Base-by-base conservation (phyloP, 2,797 vertebrate genomes). In the Sphenopsis melanotis region DNA sequence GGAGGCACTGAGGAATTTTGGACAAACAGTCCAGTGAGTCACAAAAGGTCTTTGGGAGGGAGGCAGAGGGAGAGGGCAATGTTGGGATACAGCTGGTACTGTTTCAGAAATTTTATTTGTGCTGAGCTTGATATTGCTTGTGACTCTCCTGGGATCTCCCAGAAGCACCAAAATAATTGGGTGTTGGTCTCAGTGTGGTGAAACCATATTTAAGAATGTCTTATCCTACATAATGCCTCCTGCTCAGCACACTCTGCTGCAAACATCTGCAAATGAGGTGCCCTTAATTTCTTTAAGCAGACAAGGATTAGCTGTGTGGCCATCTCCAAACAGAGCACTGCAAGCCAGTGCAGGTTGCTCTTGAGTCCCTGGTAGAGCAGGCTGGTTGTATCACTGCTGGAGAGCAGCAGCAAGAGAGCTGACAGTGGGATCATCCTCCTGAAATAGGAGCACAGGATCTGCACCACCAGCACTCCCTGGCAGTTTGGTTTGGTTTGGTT, bases 31-130 rank as follows among this genome's bases (percentile, higher is more conserved):
- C 92, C 87, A 96, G 59, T 94, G 90, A 94, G 87, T 95, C 90
- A 92, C 89, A 88, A 93, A 97, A 94, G 92, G 64, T 84, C 94
- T 92, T 69, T 70, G 66, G 85, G 87, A 81, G 87, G 77, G 74
- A 75, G 94, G 61, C 83, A 83, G 46, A 30, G 74, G 71, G 65
- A 87, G 83, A 95, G 75, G 82, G 53, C 65, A 66, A 0, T 60
- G 88, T 30, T 93, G 83, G 85, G 39, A 66, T 95, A 76, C 85
- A 92, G 85, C 83, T 92, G 84, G 65, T 70, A 34, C 29, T 86
- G 66, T 74, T 94, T 85, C 87, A 81, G 92, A 46, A 70, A 32
- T 46, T 52, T 63, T 26, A 44, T 76, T 87, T 79, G 60, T 84
- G 66, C 44, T 42, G 36, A 80, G 39, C 30, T 90, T 88, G 66